Evolutionary conservation across 37 sponge, comb jelly and placozoan genomes (phyloP).

Genomic region (Oscarella lobularis): DNA sequence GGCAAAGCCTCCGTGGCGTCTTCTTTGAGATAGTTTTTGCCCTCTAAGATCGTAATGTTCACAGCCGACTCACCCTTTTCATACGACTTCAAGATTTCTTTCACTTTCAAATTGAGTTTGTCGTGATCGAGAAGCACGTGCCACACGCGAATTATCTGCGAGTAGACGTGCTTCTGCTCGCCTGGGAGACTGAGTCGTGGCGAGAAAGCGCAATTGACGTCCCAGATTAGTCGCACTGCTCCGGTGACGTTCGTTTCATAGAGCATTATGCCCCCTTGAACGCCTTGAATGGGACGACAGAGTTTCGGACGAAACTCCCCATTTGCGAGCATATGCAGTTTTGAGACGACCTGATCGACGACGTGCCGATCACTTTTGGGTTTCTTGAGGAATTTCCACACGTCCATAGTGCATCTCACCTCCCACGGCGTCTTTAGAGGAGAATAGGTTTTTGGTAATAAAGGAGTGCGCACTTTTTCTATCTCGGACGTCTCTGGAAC

Average conservation of each 20-base stretch:
- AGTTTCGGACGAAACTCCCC: constrained; percentile 16
- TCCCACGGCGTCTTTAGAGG: too few relatives aligned
- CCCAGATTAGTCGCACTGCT: constrained; percentile 45
- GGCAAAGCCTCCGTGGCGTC: not conserved
- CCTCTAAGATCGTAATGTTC: constrained; percentile 13
- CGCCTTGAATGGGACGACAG: constrained; percentile 18
- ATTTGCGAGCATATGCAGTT: constrained; percentile 34
- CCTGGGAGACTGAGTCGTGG: constrained; percentile 1
- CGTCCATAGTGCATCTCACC: constrained; percentile 48
- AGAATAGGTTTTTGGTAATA: too few relatives aligned
- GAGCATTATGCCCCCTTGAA: constrained; percentile 8
- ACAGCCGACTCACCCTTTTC: constrained; percentile 9
- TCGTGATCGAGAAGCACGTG: constrained; percentile 37
- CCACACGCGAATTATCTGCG: constrained; percentile 67
- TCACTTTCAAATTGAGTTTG: not conserved
- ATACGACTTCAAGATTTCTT: not conserved
- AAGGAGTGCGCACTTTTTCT: too few relatives aligned
- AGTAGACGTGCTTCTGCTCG: constrained; percentile 27
- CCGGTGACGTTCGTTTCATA: constrained; percentile 46
- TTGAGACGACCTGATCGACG: constrained; percentile 8
- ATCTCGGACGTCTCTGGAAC: too few relatives aligned
- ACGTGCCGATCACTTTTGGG: not conserved
- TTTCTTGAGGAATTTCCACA: constrained; percentile 31
- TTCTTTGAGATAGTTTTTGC: not conserved
- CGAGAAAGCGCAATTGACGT: constrained; percentile 49